phyloP scores from a whole-genome alignment of 2,113 vertebrate species.

The Heterotis niloticus region DNA sequence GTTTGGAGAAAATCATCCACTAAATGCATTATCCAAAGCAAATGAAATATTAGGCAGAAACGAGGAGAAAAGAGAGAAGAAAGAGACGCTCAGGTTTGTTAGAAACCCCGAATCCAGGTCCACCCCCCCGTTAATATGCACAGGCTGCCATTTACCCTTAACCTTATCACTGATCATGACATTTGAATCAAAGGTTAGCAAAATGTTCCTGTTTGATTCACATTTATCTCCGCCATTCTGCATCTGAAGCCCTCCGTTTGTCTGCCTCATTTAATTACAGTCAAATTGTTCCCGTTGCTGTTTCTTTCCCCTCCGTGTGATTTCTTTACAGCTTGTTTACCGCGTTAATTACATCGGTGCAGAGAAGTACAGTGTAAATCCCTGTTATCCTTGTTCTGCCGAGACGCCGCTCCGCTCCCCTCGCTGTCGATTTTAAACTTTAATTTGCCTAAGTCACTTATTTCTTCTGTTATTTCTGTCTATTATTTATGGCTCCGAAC shows the following conservation, averaged over 20 bases:
- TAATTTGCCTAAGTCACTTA: too few relatives aligned
- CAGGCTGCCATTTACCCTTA: conserved; percentile 9
- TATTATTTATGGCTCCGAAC: too few relatives aligned
- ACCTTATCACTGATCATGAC: conserved; percentile 25
- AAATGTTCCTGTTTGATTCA: conserved; percentile 6
- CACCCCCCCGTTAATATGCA: not conserved
- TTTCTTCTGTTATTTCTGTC: too few relatives aligned
- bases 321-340: not conserved
- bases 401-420: not conserved
- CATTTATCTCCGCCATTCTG: not conserved
- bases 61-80: not conserved
- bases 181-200: conserved; percentile 24
- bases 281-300: not conserved
- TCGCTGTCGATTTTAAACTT: too few relatives aligned
- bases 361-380: not conserved
- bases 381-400: not conserved
- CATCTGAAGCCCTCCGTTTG: not conserved
- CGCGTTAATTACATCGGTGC: not conserved
- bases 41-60: not conserved
- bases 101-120: not conserved
- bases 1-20: too few relatives aligned
- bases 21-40: not conserved
- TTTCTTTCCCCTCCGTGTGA: not conserved
- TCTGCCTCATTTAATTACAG: conserved; percentile 11
- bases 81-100: not conserved